Base-by-base conservation (phyloP, 2,113 vertebrate genomes). In the Brachionichthys hirsutus region DNA sequence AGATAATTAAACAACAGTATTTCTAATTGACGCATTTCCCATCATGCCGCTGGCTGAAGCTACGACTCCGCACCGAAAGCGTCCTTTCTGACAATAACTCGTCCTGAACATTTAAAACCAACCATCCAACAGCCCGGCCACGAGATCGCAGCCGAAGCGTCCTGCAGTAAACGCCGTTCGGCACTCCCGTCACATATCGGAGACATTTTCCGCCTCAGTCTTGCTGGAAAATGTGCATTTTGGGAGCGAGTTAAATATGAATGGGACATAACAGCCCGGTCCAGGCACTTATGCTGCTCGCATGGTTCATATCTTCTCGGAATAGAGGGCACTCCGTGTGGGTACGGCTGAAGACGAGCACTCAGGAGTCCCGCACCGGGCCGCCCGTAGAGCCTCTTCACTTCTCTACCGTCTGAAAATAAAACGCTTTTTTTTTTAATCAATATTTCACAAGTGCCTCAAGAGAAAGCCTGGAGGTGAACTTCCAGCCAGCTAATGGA, bases 371-470 rank as follows among this genome's bases (percentile, higher is more conserved):
- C 83, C 83, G 71, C 82, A 74, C 71, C 67, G 78, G 81, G 75
- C 83, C 63, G 78, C 73, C 68, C 63, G 35, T 57, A 53, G 69
- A 87, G 78, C 36, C 75, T 75, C 82, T 83, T 75, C 74, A 61
- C 71, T 71, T 71, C 67, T 87, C 72, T 52, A 59, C 77, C 69
- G 79, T 83, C 84, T 88, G 82, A 89, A 90, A 90, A 89, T 83
- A 89, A 79, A 77, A 85, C 72, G n/a, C 85, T 84, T 84, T 90
- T 91, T 94, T 83, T 70, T 90, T 92, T 78, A 9, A 98, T 98
- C 95, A 98, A 98, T 98, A 98, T 98, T 98, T 98, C 93, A 98
- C 93, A 93, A 95, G 94, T 91, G 94, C 95, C 94, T 93, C 89
- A 54, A 93, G 95, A 95, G 95, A 93, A 93, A 85, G 84, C 87